These are phyloP conservation scores for Lasioglossum zephyrum DNA, from an alignment of 2,888 invertebrate genomes.

Conservation along the genomic window DNA sequence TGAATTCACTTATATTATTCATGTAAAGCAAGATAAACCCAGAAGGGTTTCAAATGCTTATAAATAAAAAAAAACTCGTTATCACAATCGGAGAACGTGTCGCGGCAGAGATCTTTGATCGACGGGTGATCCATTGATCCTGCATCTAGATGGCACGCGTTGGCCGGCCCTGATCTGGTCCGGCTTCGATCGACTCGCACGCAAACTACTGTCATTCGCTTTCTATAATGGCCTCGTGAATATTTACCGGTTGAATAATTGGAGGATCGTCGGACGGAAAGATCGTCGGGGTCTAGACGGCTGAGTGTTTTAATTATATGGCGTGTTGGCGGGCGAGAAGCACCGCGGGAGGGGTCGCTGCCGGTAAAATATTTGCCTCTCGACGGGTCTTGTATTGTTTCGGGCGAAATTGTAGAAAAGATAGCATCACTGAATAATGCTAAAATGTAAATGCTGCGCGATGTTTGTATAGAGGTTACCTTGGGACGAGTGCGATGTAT, in stretches of 20 bases:
- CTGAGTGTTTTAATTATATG: conserved; percentile 14
- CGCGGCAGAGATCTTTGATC: conserved; percentile 26
- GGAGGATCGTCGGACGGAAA: not conserved
- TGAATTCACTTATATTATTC: too few species aligned
- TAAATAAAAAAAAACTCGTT: too few species aligned
- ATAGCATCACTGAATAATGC: not conserved
- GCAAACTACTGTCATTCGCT: conserved; percentile 32
- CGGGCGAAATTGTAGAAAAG: not conserved
- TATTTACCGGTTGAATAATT: conserved; percentile 29
- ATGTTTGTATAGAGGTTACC: not conserved
- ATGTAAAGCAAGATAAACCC: too few species aligned
- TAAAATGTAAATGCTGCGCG: not conserved
- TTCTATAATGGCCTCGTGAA: conserved; percentile 26
- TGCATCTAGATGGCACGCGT: conserved; percentile 14
- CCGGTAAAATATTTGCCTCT: not conserved
- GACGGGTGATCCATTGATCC: not conserved
- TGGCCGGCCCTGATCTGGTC: not conserved
- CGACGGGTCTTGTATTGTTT: not conserved
- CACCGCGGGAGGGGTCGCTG: not conserved
- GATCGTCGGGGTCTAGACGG: not conserved
- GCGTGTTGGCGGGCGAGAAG: not conserved
- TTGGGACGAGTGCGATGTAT: not conserved
- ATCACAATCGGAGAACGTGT: too few species aligned
- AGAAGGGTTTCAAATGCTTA: too few species aligned
- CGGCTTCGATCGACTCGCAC: not conserved